These are phyloP conservation scores for Pocillopora grandis DNA, from an alignment of 92 coral and sea anemone species.

Conservation along the genomic window DNA sequence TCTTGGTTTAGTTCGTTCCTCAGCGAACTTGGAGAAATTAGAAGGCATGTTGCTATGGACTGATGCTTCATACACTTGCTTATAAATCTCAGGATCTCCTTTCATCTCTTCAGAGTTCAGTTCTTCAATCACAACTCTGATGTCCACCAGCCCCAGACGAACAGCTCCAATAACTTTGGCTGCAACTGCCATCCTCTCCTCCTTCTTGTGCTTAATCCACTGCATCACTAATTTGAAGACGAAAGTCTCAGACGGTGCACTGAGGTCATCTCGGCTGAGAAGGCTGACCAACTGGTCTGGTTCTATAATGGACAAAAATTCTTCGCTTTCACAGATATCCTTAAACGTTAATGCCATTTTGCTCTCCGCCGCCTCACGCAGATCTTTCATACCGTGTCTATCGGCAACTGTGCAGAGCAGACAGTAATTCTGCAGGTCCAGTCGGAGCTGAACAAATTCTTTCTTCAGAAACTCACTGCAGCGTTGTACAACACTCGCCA, in stretches of 20 bases:
- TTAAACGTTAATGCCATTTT: slow-evolving; percentile 32
- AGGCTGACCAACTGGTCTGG: slow-evolving; percentile 38
- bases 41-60: not conserved
- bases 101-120: slow-evolving; percentile 1
- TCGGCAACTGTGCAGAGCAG: not conserved
- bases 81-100: not conserved
- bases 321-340: slow-evolving; percentile 56
- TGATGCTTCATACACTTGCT: too few species aligned
- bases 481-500: not conserved
- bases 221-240: slow-evolving; percentile 46
- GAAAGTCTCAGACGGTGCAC: slow-evolving; percentile 11
- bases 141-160: slow-evolving; percentile 60
- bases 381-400: not conserved
- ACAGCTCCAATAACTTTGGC: slow-evolving; percentile 43
- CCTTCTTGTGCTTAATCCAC: slow-evolving; percentile 33
- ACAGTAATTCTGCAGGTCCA: not conserved
- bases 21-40: not conserved
- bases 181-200: slow-evolving; percentile 36
- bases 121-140: slow-evolving; percentile 6
- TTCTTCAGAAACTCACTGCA: not conserved
- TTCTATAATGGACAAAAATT: slow-evolving; percentile 35
- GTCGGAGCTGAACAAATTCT: not conserved
- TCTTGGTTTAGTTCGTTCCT: not conserved
- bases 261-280: slow-evolving; percentile 28
- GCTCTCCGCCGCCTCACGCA: slow-evolving; percentile 1